Conservation (phyloP, 2,113 vertebrate species). For the Callaeas wilsoni region DNA sequence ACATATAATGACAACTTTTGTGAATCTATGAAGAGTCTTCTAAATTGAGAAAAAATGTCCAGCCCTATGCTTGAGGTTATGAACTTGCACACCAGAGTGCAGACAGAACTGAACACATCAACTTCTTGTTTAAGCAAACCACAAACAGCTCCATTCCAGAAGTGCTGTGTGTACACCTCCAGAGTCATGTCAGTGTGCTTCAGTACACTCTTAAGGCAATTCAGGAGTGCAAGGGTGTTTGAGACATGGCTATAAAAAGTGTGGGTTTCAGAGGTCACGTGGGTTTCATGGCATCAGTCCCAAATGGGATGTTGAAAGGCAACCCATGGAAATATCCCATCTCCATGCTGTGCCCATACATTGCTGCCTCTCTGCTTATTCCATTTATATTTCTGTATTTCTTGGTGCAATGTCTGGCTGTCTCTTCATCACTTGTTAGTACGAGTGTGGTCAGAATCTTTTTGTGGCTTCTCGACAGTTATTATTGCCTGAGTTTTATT, state of each 20-base stretch:
- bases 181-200: not conserved
- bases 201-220: not conserved
- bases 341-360: not conserved
- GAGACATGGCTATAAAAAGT: not conserved
- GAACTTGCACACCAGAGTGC: not conserved
- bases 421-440: not conserved
- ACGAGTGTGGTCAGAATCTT: rapidly evolving
- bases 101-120: not conserved
- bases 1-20: not conserved
- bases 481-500: not conserved
- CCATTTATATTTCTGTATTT: not conserved
- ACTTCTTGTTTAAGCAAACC: not conserved
- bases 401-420: not conserved
- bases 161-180: not conserved
- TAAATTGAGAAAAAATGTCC: not conserved
- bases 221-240: not conserved
- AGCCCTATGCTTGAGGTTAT: not conserved
- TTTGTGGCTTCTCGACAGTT: not conserved
- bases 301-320: not conserved
- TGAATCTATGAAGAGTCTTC: not conserved
- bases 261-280: not conserved
- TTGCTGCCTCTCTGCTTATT: not conserved
- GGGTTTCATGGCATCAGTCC: not conserved
- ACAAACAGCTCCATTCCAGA: not conserved
- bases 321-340: not conserved